Conservation (phyloP, 2,113 vertebrate species). For the Anolis carolinensis region DNA sequence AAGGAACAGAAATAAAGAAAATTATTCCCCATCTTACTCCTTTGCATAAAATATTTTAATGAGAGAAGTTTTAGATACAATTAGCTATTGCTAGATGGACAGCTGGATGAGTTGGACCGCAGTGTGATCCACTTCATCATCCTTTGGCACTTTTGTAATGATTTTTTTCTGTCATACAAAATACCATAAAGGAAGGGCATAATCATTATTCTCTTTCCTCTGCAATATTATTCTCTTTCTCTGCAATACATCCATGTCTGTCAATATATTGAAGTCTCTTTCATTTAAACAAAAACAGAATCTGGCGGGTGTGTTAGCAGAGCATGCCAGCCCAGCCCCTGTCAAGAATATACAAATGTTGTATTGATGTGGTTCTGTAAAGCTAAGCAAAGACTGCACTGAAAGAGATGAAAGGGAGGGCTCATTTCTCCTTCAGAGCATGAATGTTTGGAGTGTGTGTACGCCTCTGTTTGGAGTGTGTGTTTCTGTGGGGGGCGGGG, state of each 20-base stretch:
- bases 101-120: not conserved
- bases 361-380: conserved; percentile 23
- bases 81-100: too few relatives aligned
- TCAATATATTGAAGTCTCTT: not conserved
- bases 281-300: not conserved
- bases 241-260: not conserved
- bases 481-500: not conserved
- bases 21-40: not conserved
- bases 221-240: too few relatives aligned
- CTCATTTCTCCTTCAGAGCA: conserved; percentile 43
- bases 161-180: not conserved
- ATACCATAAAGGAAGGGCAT: not conserved
- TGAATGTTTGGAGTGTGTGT: not conserved
- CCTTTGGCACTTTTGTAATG: not conserved
- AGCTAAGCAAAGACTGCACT: conserved; percentile 12
- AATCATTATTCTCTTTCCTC: not conserved
- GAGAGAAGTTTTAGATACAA: not conserved
- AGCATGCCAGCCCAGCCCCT: not conserved
- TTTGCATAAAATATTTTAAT: not conserved
- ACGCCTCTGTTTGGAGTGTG: not conserved
- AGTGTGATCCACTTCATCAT: not conserved
- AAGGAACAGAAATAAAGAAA: not conserved
- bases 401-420: conserved; percentile 32
- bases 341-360: conserved; percentile 31
- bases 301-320: not conserved